Evolutionary conservation across 2,113 vertebrate species (phyloP).

Genomic region (Clinocottus analis): DNA sequence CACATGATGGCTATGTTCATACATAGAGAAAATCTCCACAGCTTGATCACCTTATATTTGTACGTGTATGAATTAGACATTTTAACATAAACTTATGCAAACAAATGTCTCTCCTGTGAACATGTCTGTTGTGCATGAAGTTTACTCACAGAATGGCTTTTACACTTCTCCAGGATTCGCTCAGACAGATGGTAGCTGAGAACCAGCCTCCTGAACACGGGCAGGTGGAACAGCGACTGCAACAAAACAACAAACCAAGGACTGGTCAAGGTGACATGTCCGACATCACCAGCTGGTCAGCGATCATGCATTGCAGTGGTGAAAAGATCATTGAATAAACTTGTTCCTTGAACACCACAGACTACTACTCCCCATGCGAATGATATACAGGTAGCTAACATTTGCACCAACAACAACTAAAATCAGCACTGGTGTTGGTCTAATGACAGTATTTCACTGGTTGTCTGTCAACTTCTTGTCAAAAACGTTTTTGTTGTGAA

Average conservation of each 20-base stretch:
- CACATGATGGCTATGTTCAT: background rate
- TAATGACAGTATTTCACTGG: background rate
- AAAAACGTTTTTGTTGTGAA: background rate
- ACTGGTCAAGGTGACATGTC: background rate
- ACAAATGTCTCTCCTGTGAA: background rate
- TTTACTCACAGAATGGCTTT: constrained; percentile 88
- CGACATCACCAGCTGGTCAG: background rate
- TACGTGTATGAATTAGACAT: background rate
- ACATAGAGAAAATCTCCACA: background rate
- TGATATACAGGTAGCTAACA: background rate
- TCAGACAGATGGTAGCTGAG: constrained; percentile 92
- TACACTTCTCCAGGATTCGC: constrained; percentile 86
- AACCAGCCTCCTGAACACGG: constrained; percentile 93
- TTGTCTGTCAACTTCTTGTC: background rate
- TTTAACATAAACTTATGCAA: background rate
- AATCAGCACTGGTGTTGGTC: background rate
- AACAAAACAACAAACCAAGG: constrained; percentile 27
- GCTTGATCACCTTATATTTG: background rate
- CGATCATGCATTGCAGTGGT: background rate
- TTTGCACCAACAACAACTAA: background rate
- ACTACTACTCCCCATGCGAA: background rate
- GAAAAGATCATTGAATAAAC: background rate
- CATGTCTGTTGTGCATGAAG: background rate
- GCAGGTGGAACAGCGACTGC: constrained; percentile 96
- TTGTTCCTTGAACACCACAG: background rate